A percentile compares a stretch with the other conserved stretches of the same genome.
phyloP scores from a whole-genome alignment of 35 echinoderm and acorn worm genomes.

The Eucidaris tribuloides region DNA sequence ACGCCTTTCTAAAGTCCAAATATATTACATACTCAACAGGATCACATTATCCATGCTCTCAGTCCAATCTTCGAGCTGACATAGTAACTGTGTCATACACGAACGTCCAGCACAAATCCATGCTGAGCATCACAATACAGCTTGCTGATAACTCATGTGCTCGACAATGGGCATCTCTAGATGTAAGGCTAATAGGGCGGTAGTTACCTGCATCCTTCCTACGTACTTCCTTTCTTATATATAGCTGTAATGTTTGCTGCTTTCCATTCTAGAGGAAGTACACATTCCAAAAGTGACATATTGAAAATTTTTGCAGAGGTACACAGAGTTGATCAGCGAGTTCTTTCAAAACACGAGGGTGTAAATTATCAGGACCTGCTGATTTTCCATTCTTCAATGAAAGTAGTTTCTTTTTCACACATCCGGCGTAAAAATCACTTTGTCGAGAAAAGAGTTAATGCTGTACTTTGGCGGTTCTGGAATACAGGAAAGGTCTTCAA shows the following conservation, averaged over 20 bases:
- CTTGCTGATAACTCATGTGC: neutral
- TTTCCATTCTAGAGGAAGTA: neutral
- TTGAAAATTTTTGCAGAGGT: slow-evolving; percentile 11
- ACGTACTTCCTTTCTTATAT: neutral
- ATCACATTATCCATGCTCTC: neutral
- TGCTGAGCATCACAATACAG: neutral
- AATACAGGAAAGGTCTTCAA: neutral
- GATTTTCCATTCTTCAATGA: slow-evolving; percentile 10
- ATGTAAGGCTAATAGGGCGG: neutral
- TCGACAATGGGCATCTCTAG: neutral
- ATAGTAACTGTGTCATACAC: neutral
- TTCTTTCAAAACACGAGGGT: slow-evolving; percentile 7
- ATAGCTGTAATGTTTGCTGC: neutral
- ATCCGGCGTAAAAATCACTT: neutral
- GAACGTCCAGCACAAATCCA: neutral
- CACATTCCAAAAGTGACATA: neutral
- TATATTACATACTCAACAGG: neutral
- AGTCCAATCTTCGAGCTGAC: neutral
- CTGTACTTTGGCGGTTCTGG: neutral
- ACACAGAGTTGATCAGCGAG: neutral
- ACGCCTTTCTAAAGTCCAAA: neutral
- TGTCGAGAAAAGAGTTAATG: neutral
- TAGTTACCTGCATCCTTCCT: neutral
- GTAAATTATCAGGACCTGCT: neutral
- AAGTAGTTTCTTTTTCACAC: neutral